A percentile compares a stretch with the other conserved stretches of the same genome.
These are phyloP conservation scores for Oithona nana DNA, from an alignment of 2,888 invertebrate species.

Conservation along the genomic window DNA sequence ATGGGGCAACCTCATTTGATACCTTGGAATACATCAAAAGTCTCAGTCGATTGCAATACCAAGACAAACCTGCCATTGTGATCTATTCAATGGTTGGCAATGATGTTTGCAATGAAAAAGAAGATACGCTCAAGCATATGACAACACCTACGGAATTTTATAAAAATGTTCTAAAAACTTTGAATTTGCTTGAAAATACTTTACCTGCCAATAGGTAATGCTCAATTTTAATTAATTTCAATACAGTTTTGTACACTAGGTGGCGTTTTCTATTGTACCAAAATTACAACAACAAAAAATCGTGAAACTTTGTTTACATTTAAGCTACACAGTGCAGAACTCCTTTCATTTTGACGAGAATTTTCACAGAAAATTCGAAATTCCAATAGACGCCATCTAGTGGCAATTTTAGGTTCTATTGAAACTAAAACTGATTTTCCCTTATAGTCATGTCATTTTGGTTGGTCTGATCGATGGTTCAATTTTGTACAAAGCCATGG, in stretches of 20 bases:
- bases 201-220: no score
- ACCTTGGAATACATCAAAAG: constrained; percentile 24
- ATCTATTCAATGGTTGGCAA: constrained; percentile 33
- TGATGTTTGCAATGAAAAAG: constrained; percentile 35
- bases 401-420: no score
- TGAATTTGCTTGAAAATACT: constrained; percentile 25
- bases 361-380: no score
- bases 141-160: constrained; percentile 27
- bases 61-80: constrained; percentile 30
- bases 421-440: no score
- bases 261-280: no score
- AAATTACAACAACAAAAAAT: no score
- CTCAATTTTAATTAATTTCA: no score
- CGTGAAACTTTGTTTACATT: no score
- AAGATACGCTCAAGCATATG: constrained; percentile 29
- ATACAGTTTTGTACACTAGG: no score
- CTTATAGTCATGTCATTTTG: constrained; percentile 30
- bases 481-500: constrained; percentile 30
- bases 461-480: constrained; percentile 32
- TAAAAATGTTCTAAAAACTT: constrained; percentile 23
- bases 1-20: constrained; percentile 27
- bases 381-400: no score
- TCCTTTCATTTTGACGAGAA: no score
- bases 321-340: no score
- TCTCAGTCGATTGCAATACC: constrained; percentile 26